Base-by-base conservation (phyloP, 2,888 invertebrate genomes). In the Quadriops clusia region DNA sequence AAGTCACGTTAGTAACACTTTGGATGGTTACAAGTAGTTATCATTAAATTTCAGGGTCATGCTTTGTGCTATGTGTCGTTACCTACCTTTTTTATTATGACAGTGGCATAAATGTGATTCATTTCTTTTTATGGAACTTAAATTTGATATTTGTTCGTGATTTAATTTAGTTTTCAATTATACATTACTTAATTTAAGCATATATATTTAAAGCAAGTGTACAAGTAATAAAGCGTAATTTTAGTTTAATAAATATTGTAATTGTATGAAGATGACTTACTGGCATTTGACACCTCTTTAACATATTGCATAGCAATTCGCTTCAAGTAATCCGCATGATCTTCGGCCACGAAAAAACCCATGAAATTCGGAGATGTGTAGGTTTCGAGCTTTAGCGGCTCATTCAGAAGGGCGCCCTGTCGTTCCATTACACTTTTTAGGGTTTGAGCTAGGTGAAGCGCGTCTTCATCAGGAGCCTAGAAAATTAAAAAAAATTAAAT, bases 361-460 rank as follows among this genome's bases (percentile, higher is more conserved):
- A 91, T 86, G 55, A 89, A 91, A 59, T 87, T 89, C 10, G 77
- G 78, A 15, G 87, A 87, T 27, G 82, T 74, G 50, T 89, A 89
- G 1, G 80, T 75, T 56, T 90, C 89, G 28, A 90, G 60, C 47
- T 74, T 74, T 4, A 83, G 60, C 1, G 75, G 72, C 34, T 71
- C 70, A 43, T 70, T 69, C 13, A 83, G 64, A 25, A 72, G 67
- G 23, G 74, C 71, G 2, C 80, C 77, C 16, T 76, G 72, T 54
- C 68, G 69, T 42, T 80, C 77, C 44, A 82, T 72, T n/a, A 83
- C 71, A 49, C 74, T 72, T 50, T 81, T 77, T 10, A 84, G 61
- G n/a, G 75, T 70, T 53, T 74, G 75, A 3, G 72, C 75, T 31
- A 84, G 56, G 48, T 77, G 74, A 18, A 74, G 62, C 0, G 80